Conservation (phyloP, 2,113 vertebrate species). For the Dipodomys merriami region DNA sequence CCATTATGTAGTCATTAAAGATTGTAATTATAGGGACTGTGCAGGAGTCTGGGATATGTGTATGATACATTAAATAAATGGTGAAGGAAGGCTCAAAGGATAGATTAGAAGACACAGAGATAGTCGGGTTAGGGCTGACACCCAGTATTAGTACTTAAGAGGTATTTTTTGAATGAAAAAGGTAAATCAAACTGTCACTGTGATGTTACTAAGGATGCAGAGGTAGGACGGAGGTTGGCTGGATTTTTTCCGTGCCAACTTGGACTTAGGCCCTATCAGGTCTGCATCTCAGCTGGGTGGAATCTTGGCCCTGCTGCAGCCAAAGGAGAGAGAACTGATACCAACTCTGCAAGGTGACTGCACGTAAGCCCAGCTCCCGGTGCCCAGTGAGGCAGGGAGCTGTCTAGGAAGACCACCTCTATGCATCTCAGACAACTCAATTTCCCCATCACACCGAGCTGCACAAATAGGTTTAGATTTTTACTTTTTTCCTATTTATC, state of each 20-base stretch:
- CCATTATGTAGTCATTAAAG: slow-evolving; percentile 68
- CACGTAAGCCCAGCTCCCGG: neutral
- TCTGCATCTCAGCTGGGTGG: accelerated
- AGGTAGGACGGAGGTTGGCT: neutral
- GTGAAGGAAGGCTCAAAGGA: neutral
- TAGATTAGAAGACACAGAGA: neutral
- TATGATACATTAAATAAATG: neutral
- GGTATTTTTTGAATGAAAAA: neutral
- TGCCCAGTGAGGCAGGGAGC: neutral
- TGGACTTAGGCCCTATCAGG: neutral
- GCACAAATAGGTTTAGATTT: neutral
- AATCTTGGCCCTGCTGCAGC: neutral
- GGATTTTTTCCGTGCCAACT: neutral
- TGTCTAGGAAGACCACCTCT: neutral
- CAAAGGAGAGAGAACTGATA: neutral
- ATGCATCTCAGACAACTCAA: accelerated
- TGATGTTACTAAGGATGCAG: neutral
- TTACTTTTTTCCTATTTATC: slow-evolving; percentile 4
- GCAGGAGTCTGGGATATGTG: neutral
- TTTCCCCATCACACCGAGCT: too few species aligned
- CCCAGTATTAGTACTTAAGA: neutral
- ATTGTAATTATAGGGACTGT: slow-evolving; percentile 18
- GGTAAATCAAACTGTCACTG: neutral
- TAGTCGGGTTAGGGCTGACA: neutral
- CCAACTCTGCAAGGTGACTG: neutral